A percentile compares a stretch with the other conserved stretches of the same genome.
Evolutionary conservation across 2,888 invertebrate species (phyloP).

Genomic region (Pharmacophagus antenor): DNA sequence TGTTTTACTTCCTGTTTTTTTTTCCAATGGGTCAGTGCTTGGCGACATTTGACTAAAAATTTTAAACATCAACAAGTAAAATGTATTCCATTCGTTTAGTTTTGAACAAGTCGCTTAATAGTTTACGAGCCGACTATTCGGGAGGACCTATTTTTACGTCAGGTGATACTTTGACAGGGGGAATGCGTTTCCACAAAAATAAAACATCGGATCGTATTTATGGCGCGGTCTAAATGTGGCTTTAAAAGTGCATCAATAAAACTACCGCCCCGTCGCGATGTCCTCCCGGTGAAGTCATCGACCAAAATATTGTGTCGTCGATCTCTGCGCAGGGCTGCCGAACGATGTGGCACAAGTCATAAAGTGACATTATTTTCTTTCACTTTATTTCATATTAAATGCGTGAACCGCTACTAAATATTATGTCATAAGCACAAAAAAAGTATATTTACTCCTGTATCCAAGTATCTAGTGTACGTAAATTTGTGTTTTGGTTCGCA

Average conservation of each 20-base stretch:
- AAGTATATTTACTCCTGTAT: too few relatives aligned
- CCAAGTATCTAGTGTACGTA: too few relatives aligned
- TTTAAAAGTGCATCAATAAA: conserved; percentile 43
- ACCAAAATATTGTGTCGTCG: conserved; percentile 46
- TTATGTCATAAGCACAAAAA: too few relatives aligned
- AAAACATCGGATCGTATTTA: conserved; percentile 1
- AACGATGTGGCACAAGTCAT: neutral
- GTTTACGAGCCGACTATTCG: neutral
- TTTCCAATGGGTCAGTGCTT: too few relatives aligned
- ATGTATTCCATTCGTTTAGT: too few relatives aligned
- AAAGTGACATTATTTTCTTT: neutral
- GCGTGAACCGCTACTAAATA: too few relatives aligned
- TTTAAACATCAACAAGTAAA: too few relatives aligned
- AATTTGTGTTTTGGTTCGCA: too few relatives aligned
- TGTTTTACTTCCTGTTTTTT: too few relatives aligned
- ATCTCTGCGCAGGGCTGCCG: conserved; percentile 27
- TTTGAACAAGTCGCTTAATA: neutral
- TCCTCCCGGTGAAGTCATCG: conserved; percentile 66
- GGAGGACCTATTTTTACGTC: neutral
- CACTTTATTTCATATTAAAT: too few relatives aligned
- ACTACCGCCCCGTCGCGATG: conserved; percentile 44
- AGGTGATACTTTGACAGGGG: neutral
- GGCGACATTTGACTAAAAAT: too few relatives aligned
- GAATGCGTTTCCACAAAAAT: conserved; percentile 1
- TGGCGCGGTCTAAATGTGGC: conserved; percentile 16